phyloP scores from a whole-genome alignment of 2,888 invertebrate genomes.

The Clitarchus hookeri region DNA sequence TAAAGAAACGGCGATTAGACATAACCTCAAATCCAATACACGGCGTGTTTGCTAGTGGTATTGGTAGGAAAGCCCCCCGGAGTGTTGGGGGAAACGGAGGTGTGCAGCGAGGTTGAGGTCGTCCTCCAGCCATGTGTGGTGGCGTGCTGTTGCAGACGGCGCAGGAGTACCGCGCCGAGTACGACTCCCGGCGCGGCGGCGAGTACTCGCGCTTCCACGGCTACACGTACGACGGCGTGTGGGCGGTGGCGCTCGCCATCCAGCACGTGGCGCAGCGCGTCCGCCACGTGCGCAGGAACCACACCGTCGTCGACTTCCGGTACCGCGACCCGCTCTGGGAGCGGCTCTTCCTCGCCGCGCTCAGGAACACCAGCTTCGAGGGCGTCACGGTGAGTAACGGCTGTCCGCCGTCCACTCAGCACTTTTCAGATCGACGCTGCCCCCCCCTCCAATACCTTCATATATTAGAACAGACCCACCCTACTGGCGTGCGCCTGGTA shows the following conservation, averaged over 20 bases:
- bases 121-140: too few relatives aligned
- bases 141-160: constrained; percentile 69
- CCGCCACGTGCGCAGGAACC: constrained; percentile 70
- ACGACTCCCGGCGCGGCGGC: constrained; percentile 75
- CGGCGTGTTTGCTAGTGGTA: too few relatives aligned
- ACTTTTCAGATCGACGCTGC: too few relatives aligned
- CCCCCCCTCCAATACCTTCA: too few relatives aligned
- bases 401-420: too few relatives aligned
- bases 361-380: constrained; percentile 91
- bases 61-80: too few relatives aligned
- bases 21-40: too few relatives aligned
- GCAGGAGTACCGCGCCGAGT: constrained; percentile 83
- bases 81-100: too few relatives aligned
- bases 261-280: constrained; percentile 83
- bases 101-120: too few relatives aligned
- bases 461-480: too few relatives aligned
- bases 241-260: constrained; percentile 96
- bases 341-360: constrained; percentile 79
- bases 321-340: constrained; percentile 90
- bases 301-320: constrained; percentile 79
- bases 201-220: constrained; percentile 96
- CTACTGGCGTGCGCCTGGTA: too few relatives aligned
- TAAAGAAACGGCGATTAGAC: too few relatives aligned
- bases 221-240: constrained; percentile 98
- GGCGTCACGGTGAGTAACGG: constrained; percentile 74